Evolutionary conservation across 1,140 invertebrate species (phyloP), one percentile per base, ranked within the genome.

Genomic region (Potamilus streckersoni): DNA sequence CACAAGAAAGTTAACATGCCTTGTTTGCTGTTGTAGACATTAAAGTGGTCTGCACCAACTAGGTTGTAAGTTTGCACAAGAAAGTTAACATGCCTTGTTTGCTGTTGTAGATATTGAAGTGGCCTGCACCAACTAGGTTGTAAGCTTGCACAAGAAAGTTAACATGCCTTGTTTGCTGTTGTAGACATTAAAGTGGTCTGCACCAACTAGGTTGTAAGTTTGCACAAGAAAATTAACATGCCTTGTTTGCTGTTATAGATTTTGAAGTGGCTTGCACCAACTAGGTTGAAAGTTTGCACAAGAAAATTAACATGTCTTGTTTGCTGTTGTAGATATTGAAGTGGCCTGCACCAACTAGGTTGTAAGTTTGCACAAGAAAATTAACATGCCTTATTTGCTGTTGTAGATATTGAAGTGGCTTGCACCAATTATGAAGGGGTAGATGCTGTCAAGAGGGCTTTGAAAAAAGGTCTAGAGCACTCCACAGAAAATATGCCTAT

Each of bases 351-450:
- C n/a, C n/a, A n/a, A n/a, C n/a, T 15, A 27, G 16, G 38, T 74
- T 27, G 19, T 4, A 38, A 14, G n/a, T 16, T 71, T 69, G 55
- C 55, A 55, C 17, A 19, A 8, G 16, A 27, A 31, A 67, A 31
- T 17, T 13, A 17, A 64, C 60, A 17, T 61, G 5, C 49, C 20
- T 58, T 69, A 60, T 69, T 59, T 79, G 75, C 73, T 80, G 67
- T 71, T 81, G 64, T 85, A 88, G 92, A 99, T 88, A 96, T 99
- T 85, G 97, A 99, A 91, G 98, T 98, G 82, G 97, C 97, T 0
- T 99, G 98, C 91, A 99, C 98, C 87, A 97, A 96, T n/a, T n/a
- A 98, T 87, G 98, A 99, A 90, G 98, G 98, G 55, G 98, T 99
- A 84, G 98, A 99, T 92, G 98, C 98, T 60, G 97, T 99, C 0